Percentiles rank a stretch among this genome's conserved stretches.
Conservation (phyloP, 2,888 invertebrate genomes). For the Campoplex capitator region DNA sequence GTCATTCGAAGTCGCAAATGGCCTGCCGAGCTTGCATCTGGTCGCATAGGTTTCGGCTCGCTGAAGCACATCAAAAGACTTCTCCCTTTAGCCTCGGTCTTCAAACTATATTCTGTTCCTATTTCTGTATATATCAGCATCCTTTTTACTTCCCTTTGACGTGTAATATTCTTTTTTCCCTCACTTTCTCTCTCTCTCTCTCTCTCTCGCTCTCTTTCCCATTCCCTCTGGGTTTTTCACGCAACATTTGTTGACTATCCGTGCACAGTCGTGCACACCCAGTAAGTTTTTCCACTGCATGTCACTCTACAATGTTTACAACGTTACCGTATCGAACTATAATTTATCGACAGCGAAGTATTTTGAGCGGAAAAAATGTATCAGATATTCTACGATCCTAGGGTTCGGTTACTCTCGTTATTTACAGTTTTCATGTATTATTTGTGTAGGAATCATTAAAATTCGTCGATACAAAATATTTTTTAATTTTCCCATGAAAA, state of each 20-base stretch:
- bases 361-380: conserved; percentile 18
- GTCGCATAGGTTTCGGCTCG: conserved; percentile 73
- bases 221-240: not conserved
- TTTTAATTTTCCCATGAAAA: not conserved
- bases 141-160: conserved; percentile 1
- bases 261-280: conserved; percentile 17
- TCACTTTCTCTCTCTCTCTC: not conserved
- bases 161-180: conserved; percentile 11
- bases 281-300: conserved; percentile 25
- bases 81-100: conserved; percentile 51
- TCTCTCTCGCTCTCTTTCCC: conserved; percentile 2
- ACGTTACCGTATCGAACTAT: not conserved
- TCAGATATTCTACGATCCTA: not conserved
- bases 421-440: not conserved
- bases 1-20: conserved; percentile 57
- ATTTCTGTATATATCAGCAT: conserved; percentile 68
- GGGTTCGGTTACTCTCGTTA: not conserved
- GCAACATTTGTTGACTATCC: conserved; percentile 4
- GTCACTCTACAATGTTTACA: conserved; percentile 27
- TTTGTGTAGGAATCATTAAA: not conserved
- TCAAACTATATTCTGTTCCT: conserved; percentile 60
- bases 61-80: conserved; percentile 75
- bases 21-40: conserved; percentile 70
- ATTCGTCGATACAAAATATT: no score
- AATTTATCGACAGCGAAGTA: conserved; percentile 6